Evolutionary conservation across 2,797 vertebrate species (phyloP), one percentile per base, ranked within the genome.

Genomic region (Hemibagrus guttatus): DNA sequence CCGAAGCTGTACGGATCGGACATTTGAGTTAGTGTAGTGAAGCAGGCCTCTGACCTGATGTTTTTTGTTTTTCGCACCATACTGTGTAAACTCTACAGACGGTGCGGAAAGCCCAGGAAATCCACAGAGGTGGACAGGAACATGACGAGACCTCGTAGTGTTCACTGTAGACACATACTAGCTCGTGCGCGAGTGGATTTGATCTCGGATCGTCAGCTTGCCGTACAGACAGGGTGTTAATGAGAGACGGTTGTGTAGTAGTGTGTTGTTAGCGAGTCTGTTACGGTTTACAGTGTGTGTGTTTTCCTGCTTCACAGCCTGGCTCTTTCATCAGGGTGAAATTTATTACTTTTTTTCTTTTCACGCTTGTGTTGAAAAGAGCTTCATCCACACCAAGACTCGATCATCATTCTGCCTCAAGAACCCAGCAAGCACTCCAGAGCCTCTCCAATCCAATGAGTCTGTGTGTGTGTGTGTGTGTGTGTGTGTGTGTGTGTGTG

Each of bases 361-460:
- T 52, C 6, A 7, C 12, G 3, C 13, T 52, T 28, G 26, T n/a
- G 46, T 26, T 28, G 46, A 75, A 52, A 52, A 78, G 52, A 54
- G 52, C n/a, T 76, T 28, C 19, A 52, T 52, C 26, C 26, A 31
- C n/a, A 7, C n/a, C 8, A 2, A 52, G 16, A 31, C 46, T 69
- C 54, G 13, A 58, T 56, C 52, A 17, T 19, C 28, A 56, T 58
- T 79, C 76, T 59, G 54, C 76, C 11, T 59, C 42, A 54, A 68
- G 61, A 54, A 54, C n/a, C 63, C 61, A 6, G 46, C 8, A 23
- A 54, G 81, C 6, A 4, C 42, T 82, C 12, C 42, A 66, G 42
- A 14, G 8, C 17, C 63, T 81, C 81, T 79, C 58, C 68, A 71
- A 90, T 88, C 12, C 17, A 4, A 16, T 58, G 19, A 56, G 52